phyloP scores from a whole-genome alignment of 2,113 vertebrate species.

The Caranx ignobilis region DNA sequence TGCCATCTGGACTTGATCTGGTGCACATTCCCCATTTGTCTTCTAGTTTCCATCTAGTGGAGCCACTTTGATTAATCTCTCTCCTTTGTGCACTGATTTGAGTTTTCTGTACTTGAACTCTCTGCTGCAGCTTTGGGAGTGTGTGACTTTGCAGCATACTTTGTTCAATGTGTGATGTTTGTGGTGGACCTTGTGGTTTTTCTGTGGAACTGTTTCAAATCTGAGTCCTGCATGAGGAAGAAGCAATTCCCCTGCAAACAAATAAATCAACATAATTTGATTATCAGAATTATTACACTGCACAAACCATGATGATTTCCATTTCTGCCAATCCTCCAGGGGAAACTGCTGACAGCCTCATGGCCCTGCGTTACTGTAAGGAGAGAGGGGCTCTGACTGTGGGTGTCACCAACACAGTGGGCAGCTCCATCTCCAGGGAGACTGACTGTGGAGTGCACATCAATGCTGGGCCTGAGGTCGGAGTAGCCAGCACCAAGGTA shows the following conservation, averaged over 20 bases:
- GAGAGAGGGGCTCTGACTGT: slow-evolving; percentile 95
- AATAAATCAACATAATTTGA: slow-evolving; percentile 36
- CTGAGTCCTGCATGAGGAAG: not conserved
- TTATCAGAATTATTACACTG: slow-evolving; percentile 5
- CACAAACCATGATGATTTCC: slow-evolving; percentile 21
- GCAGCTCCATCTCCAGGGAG: slow-evolving; percentile 97
- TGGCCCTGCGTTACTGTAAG: slow-evolving; percentile 95
- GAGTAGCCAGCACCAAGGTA: slow-evolving; percentile 98
- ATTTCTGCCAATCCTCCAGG: slow-evolving; percentile 79
- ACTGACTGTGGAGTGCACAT: slow-evolving; percentile 98
- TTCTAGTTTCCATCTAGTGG: slow-evolving; percentile 20
- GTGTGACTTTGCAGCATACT: not conserved
- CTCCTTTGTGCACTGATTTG: not conserved
- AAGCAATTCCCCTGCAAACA: slow-evolving; percentile 21
- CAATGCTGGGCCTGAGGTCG: slow-evolving; percentile 97
- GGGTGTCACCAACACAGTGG: slow-evolving; percentile 97
- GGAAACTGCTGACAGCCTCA: slow-evolving; percentile 96
- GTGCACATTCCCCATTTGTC: slow-evolving; percentile 30
- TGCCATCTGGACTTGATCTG: slow-evolving; percentile 32
- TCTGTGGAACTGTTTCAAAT: slow-evolving; percentile 29
- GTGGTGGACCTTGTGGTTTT: slow-evolving; percentile 1
- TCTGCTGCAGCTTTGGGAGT: not conserved
- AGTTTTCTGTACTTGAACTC: not conserved
- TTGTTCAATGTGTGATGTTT: not conserved
- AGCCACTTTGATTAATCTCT: slow-evolving; percentile 21